These are phyloP conservation scores for Caenorhabditis angaria DNA, from an alignment of 2,888 invertebrate genomes.

Conservation along the genomic window DNA sequence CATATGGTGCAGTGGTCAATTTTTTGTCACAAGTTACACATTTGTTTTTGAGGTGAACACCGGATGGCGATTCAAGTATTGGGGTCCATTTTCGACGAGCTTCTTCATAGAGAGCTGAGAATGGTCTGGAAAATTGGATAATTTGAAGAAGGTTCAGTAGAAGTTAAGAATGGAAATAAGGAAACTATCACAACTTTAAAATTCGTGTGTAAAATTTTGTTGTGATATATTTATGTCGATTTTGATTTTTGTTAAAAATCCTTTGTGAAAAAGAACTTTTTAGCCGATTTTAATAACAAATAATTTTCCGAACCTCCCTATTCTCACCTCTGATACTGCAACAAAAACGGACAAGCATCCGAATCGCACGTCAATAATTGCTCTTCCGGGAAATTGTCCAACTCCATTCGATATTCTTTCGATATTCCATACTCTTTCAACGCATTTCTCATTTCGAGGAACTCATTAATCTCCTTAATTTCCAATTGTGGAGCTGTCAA, in stretches of 20 bases:
- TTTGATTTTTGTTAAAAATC: background rate
- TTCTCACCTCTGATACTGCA: slow-evolving; percentile 23
- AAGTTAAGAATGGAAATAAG: too few species aligned
- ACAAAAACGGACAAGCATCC: slow-evolving; percentile 34
- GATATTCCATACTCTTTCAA: slow-evolving; percentile 35
- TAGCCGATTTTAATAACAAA: too few species aligned
- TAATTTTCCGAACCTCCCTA: background rate
- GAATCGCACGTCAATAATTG: slow-evolving; percentile 31
- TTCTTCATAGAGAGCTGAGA: slow-evolving; percentile 34
- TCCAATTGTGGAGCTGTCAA: slow-evolving; percentile 13
- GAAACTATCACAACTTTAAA: too few species aligned
- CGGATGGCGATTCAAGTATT: slow-evolving; percentile 12
- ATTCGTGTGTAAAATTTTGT: too few species aligned
- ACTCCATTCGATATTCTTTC: background rate
- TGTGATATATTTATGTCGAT: background rate
- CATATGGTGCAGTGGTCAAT: slow-evolving; percentile 6
- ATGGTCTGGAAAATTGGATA: slow-evolving; percentile 22
- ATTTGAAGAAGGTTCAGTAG: too few species aligned
- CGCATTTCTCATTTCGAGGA: slow-evolving; percentile 15
- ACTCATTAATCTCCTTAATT: slow-evolving; percentile 28
- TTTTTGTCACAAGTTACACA: slow-evolving; percentile 31
- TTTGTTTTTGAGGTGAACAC: slow-evolving; percentile 22
- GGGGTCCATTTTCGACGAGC: slow-evolving; percentile 34
- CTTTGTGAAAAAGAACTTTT: too few species aligned
- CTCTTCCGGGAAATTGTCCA: slow-evolving; percentile 17